Base-by-base conservation (phyloP, 2,888 invertebrate genomes). In the Perdita meconis region DNA sequence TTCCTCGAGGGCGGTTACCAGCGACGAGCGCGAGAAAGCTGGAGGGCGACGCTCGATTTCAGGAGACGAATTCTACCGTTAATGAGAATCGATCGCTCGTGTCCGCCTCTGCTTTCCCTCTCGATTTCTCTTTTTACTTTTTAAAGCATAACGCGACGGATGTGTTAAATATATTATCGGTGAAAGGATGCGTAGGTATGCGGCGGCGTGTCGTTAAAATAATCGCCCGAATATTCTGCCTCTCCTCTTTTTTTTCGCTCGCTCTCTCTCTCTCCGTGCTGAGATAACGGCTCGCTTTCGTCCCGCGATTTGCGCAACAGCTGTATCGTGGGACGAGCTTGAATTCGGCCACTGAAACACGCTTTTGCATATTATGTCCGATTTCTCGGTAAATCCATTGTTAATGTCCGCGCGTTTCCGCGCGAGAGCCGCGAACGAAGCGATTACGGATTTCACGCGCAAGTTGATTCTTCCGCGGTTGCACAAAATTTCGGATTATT, bases 111-210 rank as follows among this genome's bases (percentile, higher is more conserved):
- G 73, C 84, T 84, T 84, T 84, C 84, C 81, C 84, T 83, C 65
- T 83, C 79, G 84, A 84, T 84, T 84, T 84, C 79, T 84, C 81
- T 81, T 80, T 77, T 82, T 84, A 68, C 59, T 71, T 80, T 47
- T 82, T 78, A 56, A 70, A 71, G 59, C 65, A 60, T 73, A 73
- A 74, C 53, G 60, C 72, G 82, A 81, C 81, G 77, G n/a, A 82
- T 81, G 78, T 75, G 47, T 82, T 70, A 78, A 82, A 79, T 70
- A 73, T 78, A 64, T 84, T 79, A 83, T 83, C 42, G 79, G 79
- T 81, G 84, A 84, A 84, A 84, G 81, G 83, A 82, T 78, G 73
- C 66, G 13, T 50, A 57, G 64, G 64, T 72, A 66, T 66, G 57
- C 72, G 57, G 57, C 72, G 57, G 55, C 19, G 47, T 24, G 40